Evolutionary conservation across 2,888 invertebrate genomes (phyloP).

Genomic region (Trichacis sp.): DNA sequence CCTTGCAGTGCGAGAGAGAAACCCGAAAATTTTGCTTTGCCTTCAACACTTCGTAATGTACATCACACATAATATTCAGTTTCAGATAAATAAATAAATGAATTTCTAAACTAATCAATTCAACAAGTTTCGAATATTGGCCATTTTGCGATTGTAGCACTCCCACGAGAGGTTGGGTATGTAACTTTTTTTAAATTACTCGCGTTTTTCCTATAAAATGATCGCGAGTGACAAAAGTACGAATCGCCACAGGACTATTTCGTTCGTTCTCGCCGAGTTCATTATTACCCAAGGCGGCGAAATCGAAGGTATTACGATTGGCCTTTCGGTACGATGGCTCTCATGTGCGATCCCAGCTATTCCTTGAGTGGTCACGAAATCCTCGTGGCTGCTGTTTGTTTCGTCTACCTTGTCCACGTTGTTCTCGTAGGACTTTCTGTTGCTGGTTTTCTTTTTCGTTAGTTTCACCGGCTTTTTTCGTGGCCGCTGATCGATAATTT

Average conservation of each 20-base stretch:
- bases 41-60: no score
- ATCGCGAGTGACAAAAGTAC: constrained; percentile 40
- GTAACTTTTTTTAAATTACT: no score
- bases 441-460: constrained; percentile 50
- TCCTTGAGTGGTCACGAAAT: constrained; percentile 60
- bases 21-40: no score
- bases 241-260: constrained; percentile 40
- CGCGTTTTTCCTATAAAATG: constrained; percentile 36
- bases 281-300: constrained; percentile 58
- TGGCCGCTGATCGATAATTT: constrained; percentile 50
- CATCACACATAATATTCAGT: no score
- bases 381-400: constrained; percentile 46
- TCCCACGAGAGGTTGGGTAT: no score
- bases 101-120: no score
- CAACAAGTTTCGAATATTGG: no score
- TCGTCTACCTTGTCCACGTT: constrained; percentile 29
- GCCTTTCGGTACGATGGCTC: constrained; percentile 61
- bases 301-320: constrained; percentile 54
- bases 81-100: no score
- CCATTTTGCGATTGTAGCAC: no score
- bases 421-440: constrained; percentile 37
- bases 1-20: no score
- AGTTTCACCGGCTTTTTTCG: constrained; percentile 50
- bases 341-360: constrained; percentile 58
- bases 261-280: constrained; percentile 50